Evolutionary conservation across 2,113 vertebrate species (phyloP).

Genomic region (Anolis carolinensis): DNA sequence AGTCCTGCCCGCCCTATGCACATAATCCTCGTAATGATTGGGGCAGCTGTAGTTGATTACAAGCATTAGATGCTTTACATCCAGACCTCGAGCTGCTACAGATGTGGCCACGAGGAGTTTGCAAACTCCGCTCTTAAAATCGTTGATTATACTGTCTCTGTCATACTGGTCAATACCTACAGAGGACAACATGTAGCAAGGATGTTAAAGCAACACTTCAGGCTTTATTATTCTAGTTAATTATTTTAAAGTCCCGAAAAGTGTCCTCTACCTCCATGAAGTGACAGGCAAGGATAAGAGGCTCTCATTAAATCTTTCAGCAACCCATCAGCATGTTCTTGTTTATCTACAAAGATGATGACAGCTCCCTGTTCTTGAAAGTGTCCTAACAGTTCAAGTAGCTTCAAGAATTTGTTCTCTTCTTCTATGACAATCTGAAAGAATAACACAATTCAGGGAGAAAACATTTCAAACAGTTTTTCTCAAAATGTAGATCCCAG

Average conservation of each 20-base stretch:
- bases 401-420: conserved; percentile 96
- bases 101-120: conserved; percentile 97
- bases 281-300: conserved; percentile 97
- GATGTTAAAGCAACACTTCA: background rate
- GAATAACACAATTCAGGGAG: conserved; percentile 38
- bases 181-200: conserved; percentile 35
- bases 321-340: conserved; percentile 92
- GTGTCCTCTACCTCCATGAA: conserved; percentile 90
- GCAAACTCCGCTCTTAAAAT: conserved; percentile 96
- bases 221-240: background rate
- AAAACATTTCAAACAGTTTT: background rate
- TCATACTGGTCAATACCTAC: conserved; percentile 98
- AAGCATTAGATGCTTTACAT: conserved; percentile 96
- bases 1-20: conserved; percentile 94
- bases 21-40: conserved; percentile 98
- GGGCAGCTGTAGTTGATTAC: conserved; percentile 97
- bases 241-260: conserved; percentile 4
- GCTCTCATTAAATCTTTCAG: conserved; percentile 98
- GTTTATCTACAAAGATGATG: conserved; percentile 98
- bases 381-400: conserved; percentile 94
- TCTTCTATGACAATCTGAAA: conserved; percentile 95
- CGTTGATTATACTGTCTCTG: conserved; percentile 97
- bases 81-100: conserved; percentile 93
- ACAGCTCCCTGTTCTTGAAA: conserved; percentile 97
- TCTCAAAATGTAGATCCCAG: background rate